Conservation (phyloP, 2,113 vertebrate species). For the Sebastes fasciatus region DNA sequence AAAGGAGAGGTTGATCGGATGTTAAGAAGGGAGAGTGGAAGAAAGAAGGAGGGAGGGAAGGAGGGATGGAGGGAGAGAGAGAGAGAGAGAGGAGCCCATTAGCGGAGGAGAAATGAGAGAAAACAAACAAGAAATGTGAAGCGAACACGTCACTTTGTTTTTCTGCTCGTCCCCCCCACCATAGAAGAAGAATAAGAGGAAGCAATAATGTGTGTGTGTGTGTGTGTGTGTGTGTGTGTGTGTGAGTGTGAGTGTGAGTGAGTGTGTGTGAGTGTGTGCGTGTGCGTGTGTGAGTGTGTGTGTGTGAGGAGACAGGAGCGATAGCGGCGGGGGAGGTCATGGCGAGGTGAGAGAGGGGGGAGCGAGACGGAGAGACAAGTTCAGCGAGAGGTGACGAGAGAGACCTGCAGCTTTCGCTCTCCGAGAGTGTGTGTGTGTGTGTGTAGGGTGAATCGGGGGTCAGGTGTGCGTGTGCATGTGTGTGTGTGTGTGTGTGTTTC, state of each 20-base stretch:
- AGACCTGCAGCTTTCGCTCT: slow-evolving; percentile 63
- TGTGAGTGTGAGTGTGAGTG: not conserved
- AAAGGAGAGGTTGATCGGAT: not conserved
- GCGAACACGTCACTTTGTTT: slow-evolving; percentile 61
- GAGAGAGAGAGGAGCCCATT: slow-evolving; percentile 24
- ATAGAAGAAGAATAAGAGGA: slow-evolving; percentile 72
- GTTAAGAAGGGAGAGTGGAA: not conserved
- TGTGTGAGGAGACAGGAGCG: slow-evolving; percentile 60
- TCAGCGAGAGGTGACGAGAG: slow-evolving; percentile 74
- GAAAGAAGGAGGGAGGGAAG: not conserved
- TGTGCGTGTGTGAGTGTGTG: slow-evolving; percentile 18
- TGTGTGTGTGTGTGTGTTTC: slow-evolving; percentile 21
- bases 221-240: slow-evolving; percentile 4
- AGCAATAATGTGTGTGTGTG: slow-evolving; percentile 71
- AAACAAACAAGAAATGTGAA: slow-evolving; percentile 62
- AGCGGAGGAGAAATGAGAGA: slow-evolving; percentile 49
- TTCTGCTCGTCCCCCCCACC: slow-evolving; percentile 49
- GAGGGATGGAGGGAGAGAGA: not conserved
- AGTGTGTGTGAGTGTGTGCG: not conserved
- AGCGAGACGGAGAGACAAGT: slow-evolving; percentile 74
- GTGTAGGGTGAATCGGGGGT: slow-evolving; percentile 53
- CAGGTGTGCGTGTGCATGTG: slow-evolving; percentile 43
- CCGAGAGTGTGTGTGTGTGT: slow-evolving; percentile 39
- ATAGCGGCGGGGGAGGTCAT: slow-evolving; percentile 68
- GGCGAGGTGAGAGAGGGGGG: slow-evolving; percentile 75